Conservation (phyloP, 2,888 invertebrate genomes). For the Arrhopalites spinosus region DNA sequence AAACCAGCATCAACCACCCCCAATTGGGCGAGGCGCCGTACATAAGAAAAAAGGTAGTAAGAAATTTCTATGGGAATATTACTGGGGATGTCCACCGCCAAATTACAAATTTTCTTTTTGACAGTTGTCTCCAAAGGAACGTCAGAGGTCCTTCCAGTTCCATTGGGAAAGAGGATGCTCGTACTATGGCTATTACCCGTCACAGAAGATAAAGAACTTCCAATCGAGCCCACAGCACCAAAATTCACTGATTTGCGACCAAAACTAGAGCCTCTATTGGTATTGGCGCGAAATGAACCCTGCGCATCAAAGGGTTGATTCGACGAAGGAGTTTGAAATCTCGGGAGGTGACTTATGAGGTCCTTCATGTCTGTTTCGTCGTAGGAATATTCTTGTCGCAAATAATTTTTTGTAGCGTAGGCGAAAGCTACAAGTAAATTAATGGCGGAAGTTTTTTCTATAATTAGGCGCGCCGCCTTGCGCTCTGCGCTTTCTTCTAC, state of each 20-base stretch:
- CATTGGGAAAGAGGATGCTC: neutral
- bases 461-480: no score
- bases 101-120: no score
- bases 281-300: neutral
- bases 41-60: slow-evolving; percentile 44
- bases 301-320: slow-evolving; percentile 38
- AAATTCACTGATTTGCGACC: no score
- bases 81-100: slow-evolving; percentile 48
- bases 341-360: slow-evolving; percentile 48
- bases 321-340: slow-evolving; percentile 49
- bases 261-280: no score
- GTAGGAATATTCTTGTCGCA: slow-evolving; percentile 50
- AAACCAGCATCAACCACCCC: no score
- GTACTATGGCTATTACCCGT: slow-evolving; percentile 7
- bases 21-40: no score
- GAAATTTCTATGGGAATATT: slow-evolving; percentile 51
- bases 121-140: neutral
- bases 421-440: slow-evolving; percentile 47
- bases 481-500: slow-evolving; percentile 27
- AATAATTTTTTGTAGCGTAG: slow-evolving; percentile 45
- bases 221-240: no score
- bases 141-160: neutral
- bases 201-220: no score
- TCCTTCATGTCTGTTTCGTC: slow-evolving; percentile 48
- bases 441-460: slow-evolving; percentile 48